Evolutionary conservation across 2,888 invertebrate genomes (phyloP).

Genomic region (Lutraria lutraria): DNA sequence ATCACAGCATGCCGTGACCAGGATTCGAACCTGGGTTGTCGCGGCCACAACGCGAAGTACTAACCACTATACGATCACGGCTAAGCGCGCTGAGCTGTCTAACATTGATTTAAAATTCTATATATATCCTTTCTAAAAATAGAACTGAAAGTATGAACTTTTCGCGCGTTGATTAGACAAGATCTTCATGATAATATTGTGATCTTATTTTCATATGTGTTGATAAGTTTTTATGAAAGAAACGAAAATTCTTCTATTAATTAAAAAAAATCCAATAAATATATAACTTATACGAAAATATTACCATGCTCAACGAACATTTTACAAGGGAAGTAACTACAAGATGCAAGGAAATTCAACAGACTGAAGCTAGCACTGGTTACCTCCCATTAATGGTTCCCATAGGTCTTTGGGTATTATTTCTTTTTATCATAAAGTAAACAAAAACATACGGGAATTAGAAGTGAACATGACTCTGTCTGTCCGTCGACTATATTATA

Average conservation of each 20-base stretch:
- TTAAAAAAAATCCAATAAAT: background rate
- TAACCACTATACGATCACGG: slow-evolving; percentile 30
- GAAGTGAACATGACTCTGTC: no score
- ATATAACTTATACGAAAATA: no score
- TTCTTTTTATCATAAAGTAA: no score
- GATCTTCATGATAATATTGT: no score
- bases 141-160: background rate
- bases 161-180: background rate
- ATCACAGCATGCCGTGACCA: slow-evolving; percentile 26
- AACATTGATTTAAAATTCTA: background rate
- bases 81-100: slow-evolving; percentile 6
- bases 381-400: background rate
- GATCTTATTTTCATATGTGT: no score
- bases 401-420: no score
- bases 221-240: background rate
- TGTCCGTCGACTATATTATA: no score
- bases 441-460: no score
- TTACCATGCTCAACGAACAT: no score
- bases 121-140: slow-evolving; percentile 15
- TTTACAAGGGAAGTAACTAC: background rate
- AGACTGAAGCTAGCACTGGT: background rate
- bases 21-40: slow-evolving; percentile 28
- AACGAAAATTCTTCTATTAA: background rate
- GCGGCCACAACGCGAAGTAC: slow-evolving; percentile 28
- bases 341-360: background rate